Evolutionary conservation across 2,888 invertebrate genomes (phyloP), one percentile per base, ranked within the genome.

Genomic region (Drosophila lutescens): DNA sequence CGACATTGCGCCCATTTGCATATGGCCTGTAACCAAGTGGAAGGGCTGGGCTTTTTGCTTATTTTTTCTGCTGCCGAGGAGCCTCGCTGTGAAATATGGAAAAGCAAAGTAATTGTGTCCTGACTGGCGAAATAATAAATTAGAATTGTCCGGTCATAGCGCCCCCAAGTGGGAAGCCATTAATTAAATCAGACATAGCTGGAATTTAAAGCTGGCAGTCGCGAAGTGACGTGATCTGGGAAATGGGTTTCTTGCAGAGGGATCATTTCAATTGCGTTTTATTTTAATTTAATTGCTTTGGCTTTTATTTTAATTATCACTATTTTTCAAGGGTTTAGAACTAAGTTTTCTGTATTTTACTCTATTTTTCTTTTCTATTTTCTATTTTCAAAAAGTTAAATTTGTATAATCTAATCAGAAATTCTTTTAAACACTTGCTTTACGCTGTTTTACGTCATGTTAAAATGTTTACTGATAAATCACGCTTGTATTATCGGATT

Each of bases 111-210:
- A 72, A 72, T 72, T 69, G 69, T 58, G 70, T 58, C 34, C 60
- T 69, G 68, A 69, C 68, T 69, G 71, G 68, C 69, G 30, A 47
- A 68, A 68, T 71, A 71, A 69, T 69, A 72, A 69, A 69, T 69
- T 72, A 68, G 65, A 68, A 68, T 53, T 53, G 38, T 68, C 54
- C 43, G 32, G 38, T 34, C 68, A 66, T 49, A 34, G 63, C n/a
- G 62, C 41, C 47, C 36, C 23, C 67, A 17, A 32, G 47, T 56
- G 17, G 72, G 61, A 69, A 49, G 61, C 72, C 60, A 66, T 66
- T 66, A 66, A 66, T 66, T 66, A 66, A 68, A 53, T 68, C 65
- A 54, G 54, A 46, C 65, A 53, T 34, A 13, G 34, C 30, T 17
- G 26, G 46, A 40, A 67, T 46, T 53, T 51, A 62, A 62, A 62